phyloP scores from a whole-genome alignment of 2,888 invertebrate species.

The Drosophila mulleri region DNA sequence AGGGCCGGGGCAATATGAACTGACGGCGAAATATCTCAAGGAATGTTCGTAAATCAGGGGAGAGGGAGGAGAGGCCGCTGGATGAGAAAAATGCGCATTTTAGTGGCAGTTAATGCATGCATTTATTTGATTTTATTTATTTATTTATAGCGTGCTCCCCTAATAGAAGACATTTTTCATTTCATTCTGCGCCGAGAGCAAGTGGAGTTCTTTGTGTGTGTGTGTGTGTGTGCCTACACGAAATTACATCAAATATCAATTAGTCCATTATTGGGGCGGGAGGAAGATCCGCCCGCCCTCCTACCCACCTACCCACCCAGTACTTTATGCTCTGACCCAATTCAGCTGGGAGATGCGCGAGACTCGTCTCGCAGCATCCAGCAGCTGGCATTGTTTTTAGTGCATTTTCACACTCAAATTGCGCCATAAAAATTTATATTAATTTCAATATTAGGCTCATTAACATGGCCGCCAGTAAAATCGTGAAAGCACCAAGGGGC shows the following conservation, averaged over 20 bases:
- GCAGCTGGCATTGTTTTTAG: conserved; percentile 64
- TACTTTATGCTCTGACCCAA: conserved; percentile 71
- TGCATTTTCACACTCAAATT: conserved; percentile 64
- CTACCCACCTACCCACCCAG: conserved; percentile 14
- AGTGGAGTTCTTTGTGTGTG: conserved; percentile 32
- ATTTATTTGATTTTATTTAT: conserved; percentile 51
- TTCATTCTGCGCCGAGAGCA: conserved; percentile 18
- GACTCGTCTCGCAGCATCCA: conserved; percentile 14
- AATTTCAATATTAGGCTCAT: conserved; percentile 80
- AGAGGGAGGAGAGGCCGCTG: neutral
- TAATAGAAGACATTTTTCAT: conserved; percentile 62
- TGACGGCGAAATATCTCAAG: conserved; percentile 47
- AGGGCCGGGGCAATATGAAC: conserved; percentile 35
- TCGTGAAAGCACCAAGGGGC: conserved; percentile 37
- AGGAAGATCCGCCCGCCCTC: conserved; percentile 1
- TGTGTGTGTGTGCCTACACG: conserved; percentile 33
- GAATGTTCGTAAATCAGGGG: conserved; percentile 35
- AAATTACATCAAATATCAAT: conserved; percentile 75
- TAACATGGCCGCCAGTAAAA: conserved; percentile 49
- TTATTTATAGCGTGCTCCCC: conserved; percentile 48
- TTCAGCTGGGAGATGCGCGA: conserved; percentile 45
- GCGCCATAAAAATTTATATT: conserved; percentile 73
- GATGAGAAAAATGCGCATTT: conserved; percentile 24
- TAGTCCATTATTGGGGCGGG: conserved; percentile 61
- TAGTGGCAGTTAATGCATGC: conserved; percentile 32